Evolutionary conservation across 2,797 vertebrate species (phyloP), one percentile per base, ranked within the genome.

Genomic region (Crax fasciolata): DNA sequence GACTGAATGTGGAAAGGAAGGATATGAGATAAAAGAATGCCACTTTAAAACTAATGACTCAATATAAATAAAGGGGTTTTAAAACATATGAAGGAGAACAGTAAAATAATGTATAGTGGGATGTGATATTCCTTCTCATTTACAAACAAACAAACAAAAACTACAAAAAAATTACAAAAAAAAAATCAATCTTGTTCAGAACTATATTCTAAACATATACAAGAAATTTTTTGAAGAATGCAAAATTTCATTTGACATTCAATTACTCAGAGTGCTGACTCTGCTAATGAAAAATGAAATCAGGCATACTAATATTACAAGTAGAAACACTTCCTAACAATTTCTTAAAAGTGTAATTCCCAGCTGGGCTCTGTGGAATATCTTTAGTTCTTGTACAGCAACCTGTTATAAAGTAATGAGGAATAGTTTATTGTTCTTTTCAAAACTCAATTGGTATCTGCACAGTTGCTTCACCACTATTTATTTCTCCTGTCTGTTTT

Each of bases 271-370:
- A 85, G 32, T 61, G 75, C 77, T 92, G 84, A 92, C 61, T 92
- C 71, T 83, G 86, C 66, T 95, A 87, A 92, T 83, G 68, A 94
- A 94, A 95, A 92, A 94, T 89, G 57, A 96, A 96, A 89, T 71
- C 15, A 2, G 41, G 48, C 57, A 67, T 89, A 85, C 85, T 87
- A 94, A 83, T 75, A 82, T 73, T 70, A 71, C n/a, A 81, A 84
- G 61, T 27, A 44, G 25, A 92, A 93, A 80, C 18, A 68, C 28
- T 89, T 75, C 35, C n/a, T 74, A 72, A 76, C 61, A 72, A 65
- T 85, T 90, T 74, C 66, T 87, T 89, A 71, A 92, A 90, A 61
- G 12, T 70, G 14, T 67, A 90, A 90, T 91, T 90, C 73, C 84
- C 44, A 51, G 17, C 61, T 77, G 16, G 52, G 59, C 38, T 39